A percentile compares a stretch with the other conserved stretches of the same genome.
Evolutionary conservation across 2,888 invertebrate genomes (phyloP).

Genomic region (Hedychridium roseum): DNA sequence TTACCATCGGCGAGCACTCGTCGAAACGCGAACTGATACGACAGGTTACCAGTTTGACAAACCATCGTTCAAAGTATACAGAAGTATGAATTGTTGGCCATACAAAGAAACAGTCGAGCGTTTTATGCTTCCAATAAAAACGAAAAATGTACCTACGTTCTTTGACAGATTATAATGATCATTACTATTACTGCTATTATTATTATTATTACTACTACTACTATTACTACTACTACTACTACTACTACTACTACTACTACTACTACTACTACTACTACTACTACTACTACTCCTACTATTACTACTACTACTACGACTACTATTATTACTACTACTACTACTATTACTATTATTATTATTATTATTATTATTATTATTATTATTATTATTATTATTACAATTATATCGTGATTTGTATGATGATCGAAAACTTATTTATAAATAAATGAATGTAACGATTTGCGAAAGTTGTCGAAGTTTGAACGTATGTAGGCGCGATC

Average conservation of each 20-base stretch:
- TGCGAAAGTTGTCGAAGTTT: too few relatives aligned
- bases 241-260: background rate
- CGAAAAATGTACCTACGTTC: too few relatives aligned
- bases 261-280: background rate
- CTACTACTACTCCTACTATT: background rate
- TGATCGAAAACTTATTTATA: conserved; percentile 35
- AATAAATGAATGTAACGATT: conserved; percentile 42
- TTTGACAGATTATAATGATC: too few relatives aligned
- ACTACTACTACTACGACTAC: background rate
- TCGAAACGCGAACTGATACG: too few relatives aligned
- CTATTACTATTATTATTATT: background rate
- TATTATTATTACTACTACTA: background rate
- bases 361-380: background rate
- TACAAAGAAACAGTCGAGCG: too few relatives aligned
- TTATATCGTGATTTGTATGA: conserved; percentile 36
- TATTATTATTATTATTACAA: background rate
- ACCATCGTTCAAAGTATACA: too few relatives aligned
- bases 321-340: background rate
- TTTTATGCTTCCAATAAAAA: too few relatives aligned
- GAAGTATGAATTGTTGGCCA: too few relatives aligned
- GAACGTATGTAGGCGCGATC: too few relatives aligned
- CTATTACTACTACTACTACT: background rate
- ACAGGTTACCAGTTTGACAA: too few relatives aligned
- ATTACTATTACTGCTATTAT: background rate
- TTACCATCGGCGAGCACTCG: too few relatives aligned